Evolutionary conservation across 1,140 invertebrate genomes (phyloP).

Genomic region (Trachelipus rathkii): DNA sequence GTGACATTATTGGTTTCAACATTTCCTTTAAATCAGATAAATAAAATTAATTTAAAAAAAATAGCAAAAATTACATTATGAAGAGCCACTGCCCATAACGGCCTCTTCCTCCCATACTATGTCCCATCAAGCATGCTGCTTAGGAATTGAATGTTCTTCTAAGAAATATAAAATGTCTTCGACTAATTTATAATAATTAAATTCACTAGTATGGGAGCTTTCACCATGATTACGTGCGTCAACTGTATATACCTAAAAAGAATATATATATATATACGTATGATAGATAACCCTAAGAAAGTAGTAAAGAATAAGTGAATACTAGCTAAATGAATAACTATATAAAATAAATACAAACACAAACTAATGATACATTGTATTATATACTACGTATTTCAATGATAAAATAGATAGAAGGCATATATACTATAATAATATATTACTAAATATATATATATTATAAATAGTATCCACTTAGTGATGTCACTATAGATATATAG

Average conservation of each 20-base stretch:
- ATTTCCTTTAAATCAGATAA: background rate
- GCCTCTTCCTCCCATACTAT: slow-evolving; percentile 85
- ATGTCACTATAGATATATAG: too few relatives aligned
- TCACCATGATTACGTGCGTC: slow-evolving; percentile 90
- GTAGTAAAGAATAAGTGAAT: too few relatives aligned
- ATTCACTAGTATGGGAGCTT: slow-evolving; percentile 68
- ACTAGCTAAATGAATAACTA: too few relatives aligned
- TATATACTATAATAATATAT: too few relatives aligned
- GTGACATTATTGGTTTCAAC: background rate
- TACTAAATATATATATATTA: too few relatives aligned
- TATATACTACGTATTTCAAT: too few relatives aligned
- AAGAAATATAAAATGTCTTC: slow-evolving; percentile 67
- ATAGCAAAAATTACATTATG: slow-evolving; percentile 58
- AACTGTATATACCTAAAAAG: slow-evolving; percentile 50
- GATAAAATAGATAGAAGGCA: too few relatives aligned
- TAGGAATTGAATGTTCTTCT: slow-evolving; percentile 59
- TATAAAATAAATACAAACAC: too few relatives aligned
- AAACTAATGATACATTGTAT: too few relatives aligned
- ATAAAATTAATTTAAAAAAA: background rate
- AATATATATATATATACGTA: too few relatives aligned
- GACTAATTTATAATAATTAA: slow-evolving; percentile 67
- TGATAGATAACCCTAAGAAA: too few relatives aligned
- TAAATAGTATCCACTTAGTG: too few relatives aligned
- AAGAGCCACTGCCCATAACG: slow-evolving; percentile 72
- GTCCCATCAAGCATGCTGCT: slow-evolving; percentile 70